A percentile compares a stretch with the other conserved stretches of the same genome.
These are phyloP conservation scores for Coptodon bakossiorum DNA, from an alignment of 2,113 vertebrate genomes.

Conservation along the genomic window DNA sequence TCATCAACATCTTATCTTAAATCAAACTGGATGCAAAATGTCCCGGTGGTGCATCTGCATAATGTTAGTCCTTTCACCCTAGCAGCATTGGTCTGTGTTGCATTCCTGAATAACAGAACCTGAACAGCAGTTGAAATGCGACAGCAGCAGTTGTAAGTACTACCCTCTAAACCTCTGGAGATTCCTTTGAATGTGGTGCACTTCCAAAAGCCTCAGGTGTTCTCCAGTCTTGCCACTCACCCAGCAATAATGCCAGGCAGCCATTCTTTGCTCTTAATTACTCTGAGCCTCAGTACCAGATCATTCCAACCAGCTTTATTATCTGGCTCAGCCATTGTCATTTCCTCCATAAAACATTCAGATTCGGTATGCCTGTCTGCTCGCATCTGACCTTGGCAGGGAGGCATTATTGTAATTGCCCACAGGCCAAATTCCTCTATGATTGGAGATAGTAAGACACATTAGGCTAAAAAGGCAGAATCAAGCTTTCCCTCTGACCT, in stretches of 20 bases:
- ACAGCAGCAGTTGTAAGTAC: not conserved
- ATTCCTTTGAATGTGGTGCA: not conserved
- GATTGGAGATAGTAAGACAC: not conserved
- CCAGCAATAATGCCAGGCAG: constrained; percentile 28
- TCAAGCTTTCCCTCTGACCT: not conserved
- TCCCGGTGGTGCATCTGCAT: not conserved
- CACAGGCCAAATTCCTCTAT: not conserved
- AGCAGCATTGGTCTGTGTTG: not conserved
- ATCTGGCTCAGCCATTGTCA: not conserved
- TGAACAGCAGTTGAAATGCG: not conserved
- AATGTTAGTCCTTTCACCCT: not conserved
- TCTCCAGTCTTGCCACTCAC: constrained; percentile 34
- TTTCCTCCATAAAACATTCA: constrained; percentile 38
- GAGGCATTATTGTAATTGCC: not conserved
- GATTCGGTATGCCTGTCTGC: not conserved
- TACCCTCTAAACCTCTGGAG: constrained; percentile 9
- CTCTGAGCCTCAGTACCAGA: constrained; percentile 19
- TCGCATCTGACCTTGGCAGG: not conserved
- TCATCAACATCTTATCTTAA: not conserved
- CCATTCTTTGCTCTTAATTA: constrained; percentile 50
- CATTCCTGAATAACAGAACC: not conserved
- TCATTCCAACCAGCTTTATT: constrained; percentile 29
- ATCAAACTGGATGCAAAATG: not conserved
- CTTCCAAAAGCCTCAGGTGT: constrained; percentile 57
- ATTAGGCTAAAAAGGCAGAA: not conserved